Conservation (phyloP, 2,113 vertebrate species). For the Rhadina sibilatrix region DNA sequence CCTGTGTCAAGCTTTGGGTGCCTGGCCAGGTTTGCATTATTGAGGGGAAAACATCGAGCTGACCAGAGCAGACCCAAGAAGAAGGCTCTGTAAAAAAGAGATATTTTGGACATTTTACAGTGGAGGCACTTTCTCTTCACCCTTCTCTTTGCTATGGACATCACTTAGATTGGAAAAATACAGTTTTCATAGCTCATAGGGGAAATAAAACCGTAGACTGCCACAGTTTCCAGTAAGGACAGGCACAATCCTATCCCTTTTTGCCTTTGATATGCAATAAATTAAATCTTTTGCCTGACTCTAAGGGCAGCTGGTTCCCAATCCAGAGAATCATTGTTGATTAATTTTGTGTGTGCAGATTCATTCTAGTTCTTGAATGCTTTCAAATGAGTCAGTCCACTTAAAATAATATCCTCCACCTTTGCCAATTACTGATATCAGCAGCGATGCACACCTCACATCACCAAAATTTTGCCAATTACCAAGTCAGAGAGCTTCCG, state of each 20-base stretch:
- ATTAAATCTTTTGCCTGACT: neutral
- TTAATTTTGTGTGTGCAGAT: neutral
- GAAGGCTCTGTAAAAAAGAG: neutral
- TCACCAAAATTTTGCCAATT: slow-evolving; percentile 44
- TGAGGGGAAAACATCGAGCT: neutral
- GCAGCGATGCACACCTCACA: slow-evolving; percentile 7
- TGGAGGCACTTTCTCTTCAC: neutral
- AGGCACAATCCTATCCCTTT: neutral
- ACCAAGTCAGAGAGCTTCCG: neutral
- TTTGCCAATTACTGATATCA: slow-evolving; percentile 41
- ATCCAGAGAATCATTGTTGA: neutral
- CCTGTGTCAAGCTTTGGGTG: neutral
- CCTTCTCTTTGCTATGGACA: neutral
- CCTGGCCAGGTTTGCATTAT: neutral
- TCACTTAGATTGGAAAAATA: neutral
- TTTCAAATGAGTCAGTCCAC: slow-evolving; percentile 13
- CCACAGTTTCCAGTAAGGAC: too few species aligned
- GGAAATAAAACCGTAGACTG: neutral
- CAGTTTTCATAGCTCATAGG: neutral
- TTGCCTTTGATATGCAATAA: neutral
- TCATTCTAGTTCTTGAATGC: neutral
- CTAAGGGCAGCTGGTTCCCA: neutral
- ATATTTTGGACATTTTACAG: neutral
- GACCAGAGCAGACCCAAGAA: neutral
- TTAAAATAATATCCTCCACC: slow-evolving; percentile 22